Conservation (phyloP, 2,113 vertebrate genomes). For the Peromyscus maniculatus region DNA sequence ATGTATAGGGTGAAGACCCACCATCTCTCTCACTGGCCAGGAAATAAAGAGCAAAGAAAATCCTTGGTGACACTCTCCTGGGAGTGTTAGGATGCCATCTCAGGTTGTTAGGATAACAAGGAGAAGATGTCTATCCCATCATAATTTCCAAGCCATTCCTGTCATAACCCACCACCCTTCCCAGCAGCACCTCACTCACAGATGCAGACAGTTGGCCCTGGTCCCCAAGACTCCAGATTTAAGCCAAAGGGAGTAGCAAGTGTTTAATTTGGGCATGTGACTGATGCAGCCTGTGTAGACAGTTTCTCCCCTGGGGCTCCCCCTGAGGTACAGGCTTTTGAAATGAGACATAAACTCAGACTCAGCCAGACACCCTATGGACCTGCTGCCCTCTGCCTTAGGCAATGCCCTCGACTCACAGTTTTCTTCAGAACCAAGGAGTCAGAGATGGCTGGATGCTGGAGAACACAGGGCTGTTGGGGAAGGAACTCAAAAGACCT, state of each 20-base stretch:
- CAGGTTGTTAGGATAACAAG: not conserved
- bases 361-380: not conserved
- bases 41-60: not conserved
- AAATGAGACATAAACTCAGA: not conserved
- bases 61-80: accelerated
- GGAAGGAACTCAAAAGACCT: not conserved
- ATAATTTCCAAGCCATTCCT: not conserved
- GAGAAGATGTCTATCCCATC: not conserved
- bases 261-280: not conserved
- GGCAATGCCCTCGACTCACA: not conserved
- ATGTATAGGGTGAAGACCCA: not conserved
- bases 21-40: not conserved
- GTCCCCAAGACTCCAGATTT: not conserved
- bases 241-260: constrained; percentile 29
- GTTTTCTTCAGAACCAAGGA: not conserved
- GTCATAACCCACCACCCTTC: not conserved
- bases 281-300: constrained; percentile 22
- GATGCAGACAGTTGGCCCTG: not conserved
- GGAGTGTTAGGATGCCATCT: not conserved
- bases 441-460: not conserved
- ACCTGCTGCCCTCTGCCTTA: not conserved
- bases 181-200: accelerated
- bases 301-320: not conserved
- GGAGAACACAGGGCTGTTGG: not conserved
- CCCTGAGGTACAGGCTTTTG: not conserved